Conservation (phyloP, 2,113 vertebrate species). For the Ellobius talpinus region DNA sequence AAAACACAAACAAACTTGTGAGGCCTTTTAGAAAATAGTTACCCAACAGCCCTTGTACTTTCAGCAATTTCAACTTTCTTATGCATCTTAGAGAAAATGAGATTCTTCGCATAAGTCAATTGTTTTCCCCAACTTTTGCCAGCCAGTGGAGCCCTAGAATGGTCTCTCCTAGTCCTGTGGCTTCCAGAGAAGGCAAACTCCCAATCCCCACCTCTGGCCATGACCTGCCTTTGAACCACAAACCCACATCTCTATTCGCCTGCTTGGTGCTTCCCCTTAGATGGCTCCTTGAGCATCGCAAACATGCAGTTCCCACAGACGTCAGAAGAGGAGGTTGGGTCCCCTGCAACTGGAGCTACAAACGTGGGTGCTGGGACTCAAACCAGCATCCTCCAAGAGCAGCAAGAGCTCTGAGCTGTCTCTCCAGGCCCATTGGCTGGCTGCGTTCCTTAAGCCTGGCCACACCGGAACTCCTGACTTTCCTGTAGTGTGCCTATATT, state of each 20-base stretch:
- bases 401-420: background rate
- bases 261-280: too few species aligned
- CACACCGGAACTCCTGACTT: background rate
- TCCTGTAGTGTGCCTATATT: fast-evolving
- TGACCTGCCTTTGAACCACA: background rate
- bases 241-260: background rate
- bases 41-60: slow-evolving; percentile 8
- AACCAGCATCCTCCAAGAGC: background rate
- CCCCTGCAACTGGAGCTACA: too few species aligned
- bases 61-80: background rate
- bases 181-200: background rate
- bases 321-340: too few species aligned
- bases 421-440: background rate
- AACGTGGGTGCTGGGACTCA: background rate
- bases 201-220: background rate
- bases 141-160: background rate
- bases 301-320: background rate
- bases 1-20: background rate
- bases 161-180: fast-evolving
- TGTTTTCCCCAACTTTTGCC: background rate
- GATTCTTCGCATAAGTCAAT: background rate
- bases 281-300: background rate
- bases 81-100: slow-evolving; percentile 4
- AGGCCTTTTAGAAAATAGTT: background rate
- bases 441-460: background rate